Evolutionary conservation across 1,140 invertebrate genomes (phyloP), one percentile per base, ranked within the genome.

Genomic region (Drosophila mojavensis): DNA sequence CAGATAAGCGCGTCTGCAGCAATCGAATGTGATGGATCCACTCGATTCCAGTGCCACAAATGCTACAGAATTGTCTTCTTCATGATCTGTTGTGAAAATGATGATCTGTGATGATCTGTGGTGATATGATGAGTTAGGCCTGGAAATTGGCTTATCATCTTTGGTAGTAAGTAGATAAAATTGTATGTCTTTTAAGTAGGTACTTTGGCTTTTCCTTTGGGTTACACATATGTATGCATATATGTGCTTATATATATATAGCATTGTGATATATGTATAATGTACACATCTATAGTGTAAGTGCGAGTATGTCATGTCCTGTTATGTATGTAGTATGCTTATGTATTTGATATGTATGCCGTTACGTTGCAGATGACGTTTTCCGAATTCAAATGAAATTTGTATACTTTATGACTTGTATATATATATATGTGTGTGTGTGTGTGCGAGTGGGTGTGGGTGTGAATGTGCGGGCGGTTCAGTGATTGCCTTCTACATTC

Each of bases 271-370:
- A 67, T 51, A 45, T 39, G 54, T 59, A 51, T 58, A 65, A 58
- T 60, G 39, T 59, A 68, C 33, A 51, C 59, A 59, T 68, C 43
- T 58, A 58, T 56, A 78, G 75, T 81, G 71, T 73, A 54, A 74
- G 73, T 43, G 59, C 61, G 60, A 65, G 59, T 62, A 68, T 58
- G 59, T 64, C 48, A 66, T 63, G 69, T 76, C 59, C 63, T 62
- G 53, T 74, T 74, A 30, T 4, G 28, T 68, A 15, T 45, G 15
- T 6, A 73, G 74, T 74, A 78, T 74, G 55, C 55, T 39, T 50
- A 50, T 73, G 56, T 78, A 78, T 78, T 85, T 91, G 86, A 90
- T 90, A 90, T 90, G 85, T 90, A 86, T 90, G 81, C 79, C 60
- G 78, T 90, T 81, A 75, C 81, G 65, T 91, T 82, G 72, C 79